A percentile compares a stretch with the other conserved stretches of the same genome.
These are phyloP conservation scores for Pharmacophagus antenor DNA, from an alignment of 2,888 invertebrate species.

Conservation along the genomic window DNA sequence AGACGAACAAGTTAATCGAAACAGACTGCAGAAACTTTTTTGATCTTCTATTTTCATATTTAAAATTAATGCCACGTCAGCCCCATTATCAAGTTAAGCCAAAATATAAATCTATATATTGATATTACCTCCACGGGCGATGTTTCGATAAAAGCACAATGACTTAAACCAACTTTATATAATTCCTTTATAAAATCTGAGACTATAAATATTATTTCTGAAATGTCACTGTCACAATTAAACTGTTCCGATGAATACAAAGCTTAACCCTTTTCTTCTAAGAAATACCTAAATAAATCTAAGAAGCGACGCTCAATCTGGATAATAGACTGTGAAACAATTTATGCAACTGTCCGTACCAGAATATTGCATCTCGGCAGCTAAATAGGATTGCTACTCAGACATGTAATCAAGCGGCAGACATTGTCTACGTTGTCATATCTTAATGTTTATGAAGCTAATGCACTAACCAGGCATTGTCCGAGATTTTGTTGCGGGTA, in stretches of 20 bases:
- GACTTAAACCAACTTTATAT: too few relatives aligned
- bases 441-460: slow-evolving; percentile 9
- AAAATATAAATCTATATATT: too few relatives aligned
- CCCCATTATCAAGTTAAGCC: too few relatives aligned
- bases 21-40: too few relatives aligned
- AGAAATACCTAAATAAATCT: slow-evolving; percentile 3
- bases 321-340: slow-evolving; percentile 4
- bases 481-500: neutral
- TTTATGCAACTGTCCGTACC: slow-evolving; percentile 4
- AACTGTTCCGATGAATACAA: neutral
- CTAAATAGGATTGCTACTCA: slow-evolving; percentile 19
- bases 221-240: neutral
- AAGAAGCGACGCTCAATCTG: neutral
- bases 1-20: too few relatives aligned
- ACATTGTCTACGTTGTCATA: slow-evolving; percentile 3
- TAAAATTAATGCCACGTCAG: too few relatives aligned
- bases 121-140: too few relatives aligned
- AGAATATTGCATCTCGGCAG: slow-evolving; percentile 5
- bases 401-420: slow-evolving; percentile 11
- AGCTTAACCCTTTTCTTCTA: neutral
- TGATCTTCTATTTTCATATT: too few relatives aligned
- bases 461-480: neutral
- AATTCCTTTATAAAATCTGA: too few relatives aligned
- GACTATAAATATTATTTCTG: too few relatives aligned
- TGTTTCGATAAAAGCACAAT: too few relatives aligned